Conservation (phyloP, 2,113 vertebrate genomes). For the Sylvilagus bachmani region DNA sequence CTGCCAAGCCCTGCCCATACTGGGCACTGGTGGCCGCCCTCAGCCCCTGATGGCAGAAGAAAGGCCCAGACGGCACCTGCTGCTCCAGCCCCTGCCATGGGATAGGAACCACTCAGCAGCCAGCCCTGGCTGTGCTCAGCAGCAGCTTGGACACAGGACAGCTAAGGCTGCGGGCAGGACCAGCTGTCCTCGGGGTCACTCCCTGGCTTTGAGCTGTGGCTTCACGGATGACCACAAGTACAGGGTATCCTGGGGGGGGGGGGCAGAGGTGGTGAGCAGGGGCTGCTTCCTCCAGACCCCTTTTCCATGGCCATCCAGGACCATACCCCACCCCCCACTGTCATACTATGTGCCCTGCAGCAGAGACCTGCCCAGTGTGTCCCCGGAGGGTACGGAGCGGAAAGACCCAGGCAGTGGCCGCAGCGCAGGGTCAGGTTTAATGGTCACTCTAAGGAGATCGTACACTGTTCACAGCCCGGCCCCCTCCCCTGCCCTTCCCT, state of each 20-base stretch:
- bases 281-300: too few relatives aligned
- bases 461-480: slow-evolving; percentile 57
- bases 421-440: slow-evolving; percentile 74
- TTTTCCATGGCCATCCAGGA: too few relatives aligned
- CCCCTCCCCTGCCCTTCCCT: neutral
- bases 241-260: neutral
- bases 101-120: neutral
- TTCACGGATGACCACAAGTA: neutral
- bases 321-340: too few relatives aligned
- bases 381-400: neutral
- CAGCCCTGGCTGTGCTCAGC: too few relatives aligned
- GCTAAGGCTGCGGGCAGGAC: neutral
- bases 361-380: slow-evolving; percentile 22
- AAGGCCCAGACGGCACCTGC: neutral
- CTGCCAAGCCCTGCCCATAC: neutral
- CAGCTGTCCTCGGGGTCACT: neutral
- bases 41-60: neutral
- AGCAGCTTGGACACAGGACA: neutral
- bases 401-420: neutral
- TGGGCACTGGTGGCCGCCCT: neutral
- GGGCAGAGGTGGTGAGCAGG: accelerated
- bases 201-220: neutral
- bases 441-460: slow-evolving; percentile 73
- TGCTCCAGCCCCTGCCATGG: neutral
- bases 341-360: neutral